Evolutionary conservation across 2,888 invertebrate genomes (phyloP), one percentile per base, ranked within the genome.

Genomic region (Lissocephala sabroskyi): DNA sequence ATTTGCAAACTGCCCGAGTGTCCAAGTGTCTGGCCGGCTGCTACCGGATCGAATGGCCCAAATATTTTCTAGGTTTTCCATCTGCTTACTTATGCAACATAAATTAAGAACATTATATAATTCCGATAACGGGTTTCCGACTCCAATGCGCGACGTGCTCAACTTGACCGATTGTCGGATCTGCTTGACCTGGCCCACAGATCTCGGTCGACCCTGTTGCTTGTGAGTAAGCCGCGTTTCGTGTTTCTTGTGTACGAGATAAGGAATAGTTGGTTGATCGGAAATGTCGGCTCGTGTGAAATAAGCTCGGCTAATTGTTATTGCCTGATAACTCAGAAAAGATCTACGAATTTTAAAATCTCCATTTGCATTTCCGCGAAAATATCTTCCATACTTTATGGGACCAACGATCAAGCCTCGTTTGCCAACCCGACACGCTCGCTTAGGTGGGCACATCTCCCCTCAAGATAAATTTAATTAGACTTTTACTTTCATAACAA

Each of bases 151-250:
- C 30, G 59, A 66, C 57, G 58, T 52, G 73, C 53, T 66, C 54
- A 66, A 62, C 71, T 73, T 71, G 71, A 67, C 74, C 71, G 74
- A 62, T 66, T 53, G 63, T 42, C 53, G 36, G 35, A 37, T 40
- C 56, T 52, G 50, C 51, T 52, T 73, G 70, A 73, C 74, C 64
- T 54, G 13, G 66, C 48, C 45, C 26, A 28, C 28, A 26, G 41
- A 36, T 41, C 35, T 26, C 30, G 28, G 47, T 10, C 58, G 52
- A 52, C 61, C 56, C 56, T 51, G 52, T 45, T 50, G 32, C 9
- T 11, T 14, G 33, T 33, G 56, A 50, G 44, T 51, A 58, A 61
- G 56, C 29, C 17, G n/a, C 53, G n/a, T n/a, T n/a, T n/a, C n/a
- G n/a, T n/a, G n/a, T n/a, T n/a, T n/a, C n/a, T n/a, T n/a, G n/a